Evolutionary conservation across 2,888 invertebrate species (phyloP).

Genomic region (Drosophila aldrichi): DNA sequence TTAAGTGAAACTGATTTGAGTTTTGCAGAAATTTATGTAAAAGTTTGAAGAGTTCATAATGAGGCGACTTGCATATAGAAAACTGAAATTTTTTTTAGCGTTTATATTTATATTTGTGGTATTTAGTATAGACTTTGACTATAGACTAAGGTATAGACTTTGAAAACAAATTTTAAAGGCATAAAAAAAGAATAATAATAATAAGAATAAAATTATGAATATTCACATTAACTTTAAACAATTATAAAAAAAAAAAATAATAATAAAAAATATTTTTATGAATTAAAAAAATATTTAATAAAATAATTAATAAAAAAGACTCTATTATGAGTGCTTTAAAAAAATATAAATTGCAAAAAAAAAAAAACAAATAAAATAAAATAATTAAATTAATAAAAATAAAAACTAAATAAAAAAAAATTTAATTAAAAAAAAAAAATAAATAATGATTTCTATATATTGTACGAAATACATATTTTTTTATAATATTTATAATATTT

Average conservation of each 20-base stretch:
- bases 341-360: too few species aligned
- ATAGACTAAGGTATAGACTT: too few species aligned
- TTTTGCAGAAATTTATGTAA: not conserved
- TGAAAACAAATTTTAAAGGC: not conserved
- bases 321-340: too few species aligned
- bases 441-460: too few species aligned
- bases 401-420: too few species aligned
- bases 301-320: too few species aligned
- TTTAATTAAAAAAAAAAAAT: too few species aligned
- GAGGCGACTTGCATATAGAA: not conserved
- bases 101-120: not conserved
- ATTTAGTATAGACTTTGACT: not conserved
- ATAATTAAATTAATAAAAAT: too few species aligned
- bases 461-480: not conserved
- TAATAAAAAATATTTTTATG: not conserved
- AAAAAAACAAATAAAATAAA: too few species aligned
- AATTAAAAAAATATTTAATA: not conserved
- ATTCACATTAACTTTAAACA: too few species aligned
- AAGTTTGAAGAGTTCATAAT: not conserved
- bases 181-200: too few species aligned
- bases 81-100: not conserved
- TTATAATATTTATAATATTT: not conserved
- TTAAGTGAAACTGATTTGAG: not conserved
- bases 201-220: not conserved
- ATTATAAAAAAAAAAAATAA: not conserved